Evolutionary conservation across 2,888 invertebrate species (phyloP).

Genomic region (Reticulitermes lucifugus): DNA sequence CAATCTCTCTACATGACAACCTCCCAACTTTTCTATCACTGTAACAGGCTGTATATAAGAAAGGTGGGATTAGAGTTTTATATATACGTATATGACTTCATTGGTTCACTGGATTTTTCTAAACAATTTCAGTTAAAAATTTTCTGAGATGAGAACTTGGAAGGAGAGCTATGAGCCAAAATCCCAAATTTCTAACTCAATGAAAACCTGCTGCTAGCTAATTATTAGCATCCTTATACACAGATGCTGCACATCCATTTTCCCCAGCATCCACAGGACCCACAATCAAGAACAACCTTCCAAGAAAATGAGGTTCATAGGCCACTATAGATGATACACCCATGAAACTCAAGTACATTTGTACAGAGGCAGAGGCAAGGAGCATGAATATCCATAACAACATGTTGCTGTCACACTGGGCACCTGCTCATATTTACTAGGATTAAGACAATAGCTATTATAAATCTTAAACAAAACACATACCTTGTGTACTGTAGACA

Average conservation of each 20-base stretch:
- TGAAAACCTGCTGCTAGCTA: neutral
- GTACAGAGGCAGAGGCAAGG: neutral
- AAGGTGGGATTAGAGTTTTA: neutral
- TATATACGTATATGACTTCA: neutral
- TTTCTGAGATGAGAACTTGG: neutral
- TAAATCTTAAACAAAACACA: neutral
- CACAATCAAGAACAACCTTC: constrained; percentile 1
- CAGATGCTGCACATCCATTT: neutral
- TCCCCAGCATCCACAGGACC: neutral
- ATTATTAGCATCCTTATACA: neutral
- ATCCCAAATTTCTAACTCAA: neutral
- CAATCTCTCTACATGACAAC: neutral
- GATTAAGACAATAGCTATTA: neutral
- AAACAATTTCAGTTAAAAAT: neutral
- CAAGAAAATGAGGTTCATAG: neutral
- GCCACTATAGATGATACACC: neutral
- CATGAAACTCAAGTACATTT: neutral
- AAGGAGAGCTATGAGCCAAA: neutral
- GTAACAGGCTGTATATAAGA: neutral
- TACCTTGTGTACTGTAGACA: neutral
- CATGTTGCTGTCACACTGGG: neutral
- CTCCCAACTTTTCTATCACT: neutral
- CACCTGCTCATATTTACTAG: neutral
- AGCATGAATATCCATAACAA: neutral
- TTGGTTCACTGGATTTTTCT: neutral